phyloP scores from a whole-genome alignment of 1,140 invertebrate species.

The Octopus bimaculoides region DNA sequence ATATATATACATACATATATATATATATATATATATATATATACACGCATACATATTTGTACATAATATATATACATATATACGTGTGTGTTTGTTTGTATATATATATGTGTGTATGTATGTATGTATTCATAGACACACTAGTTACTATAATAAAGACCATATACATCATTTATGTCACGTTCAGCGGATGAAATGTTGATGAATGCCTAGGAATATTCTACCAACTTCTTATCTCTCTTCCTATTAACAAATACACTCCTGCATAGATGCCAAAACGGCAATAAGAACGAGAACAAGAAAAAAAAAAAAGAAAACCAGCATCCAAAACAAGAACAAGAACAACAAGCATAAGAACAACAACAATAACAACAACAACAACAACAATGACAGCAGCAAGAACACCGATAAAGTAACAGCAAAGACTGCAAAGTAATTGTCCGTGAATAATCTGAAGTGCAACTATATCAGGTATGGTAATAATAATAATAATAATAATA shows the following conservation, averaged over 20 bases:
- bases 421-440: no score
- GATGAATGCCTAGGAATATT: neutral
- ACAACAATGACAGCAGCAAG: no score
- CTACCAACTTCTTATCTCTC: neutral
- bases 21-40: neutral
- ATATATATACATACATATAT: neutral
- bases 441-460: no score
- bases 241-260: neutral
- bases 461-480: no score
- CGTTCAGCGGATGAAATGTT: neutral
- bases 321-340: no score
- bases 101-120: neutral
- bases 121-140: neutral
- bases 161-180: neutral
- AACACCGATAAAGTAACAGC: no score
- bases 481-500: no score
- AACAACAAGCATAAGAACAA: no score
- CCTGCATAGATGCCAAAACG: no score
- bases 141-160: neutral
- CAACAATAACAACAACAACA: no score
- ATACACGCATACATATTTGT: neutral
- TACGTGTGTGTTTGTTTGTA: neutral
- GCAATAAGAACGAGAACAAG: no score
- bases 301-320: no score
- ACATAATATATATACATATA: neutral